These are phyloP conservation scores for Cynaeus angustus DNA, from an alignment of 2,888 invertebrate species.

Conservation along the genomic window DNA sequence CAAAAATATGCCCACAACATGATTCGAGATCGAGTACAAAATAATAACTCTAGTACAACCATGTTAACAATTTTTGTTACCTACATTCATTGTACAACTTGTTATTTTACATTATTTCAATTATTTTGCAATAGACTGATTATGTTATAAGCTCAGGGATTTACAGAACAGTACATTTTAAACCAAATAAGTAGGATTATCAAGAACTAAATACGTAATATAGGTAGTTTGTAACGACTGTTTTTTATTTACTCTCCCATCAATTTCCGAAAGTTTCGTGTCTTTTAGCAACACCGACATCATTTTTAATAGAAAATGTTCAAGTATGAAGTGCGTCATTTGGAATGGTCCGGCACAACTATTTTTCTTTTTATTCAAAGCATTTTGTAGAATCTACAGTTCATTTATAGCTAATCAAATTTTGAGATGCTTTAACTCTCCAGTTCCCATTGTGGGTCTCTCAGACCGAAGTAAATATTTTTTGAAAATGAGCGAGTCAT, in stretches of 20 bases:
- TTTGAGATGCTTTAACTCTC: too few relatives aligned
- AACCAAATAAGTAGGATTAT: conserved; percentile 63
- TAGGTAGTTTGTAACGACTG: conserved; percentile 59
- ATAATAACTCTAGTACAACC: conserved; percentile 39
- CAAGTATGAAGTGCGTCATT: too few relatives aligned
- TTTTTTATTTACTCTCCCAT: conserved; percentile 34
- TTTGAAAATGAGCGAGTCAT: too few relatives aligned
- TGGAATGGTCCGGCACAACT: too few relatives aligned
- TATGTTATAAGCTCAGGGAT: conserved; percentile 65
- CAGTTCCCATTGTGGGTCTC: too few relatives aligned
- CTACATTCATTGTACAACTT: conserved; percentile 41
- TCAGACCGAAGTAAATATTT: too few relatives aligned
- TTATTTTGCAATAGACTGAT: conserved; percentile 64
- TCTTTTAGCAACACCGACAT: too few relatives aligned
- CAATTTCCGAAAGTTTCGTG: too few relatives aligned
- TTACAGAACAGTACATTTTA: conserved; percentile 58
- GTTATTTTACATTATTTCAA: conserved; percentile 51
- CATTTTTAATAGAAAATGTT: too few relatives aligned
- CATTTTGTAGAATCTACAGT: too few relatives aligned
- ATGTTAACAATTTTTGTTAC: conserved; percentile 27
- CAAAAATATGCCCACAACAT: conserved; percentile 21
- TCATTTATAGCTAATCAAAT: too few relatives aligned
- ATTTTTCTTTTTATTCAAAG: too few relatives aligned
- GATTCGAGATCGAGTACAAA: conserved; percentile 30
- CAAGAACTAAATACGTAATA: conserved; percentile 59